A percentile compares a stretch with the other conserved stretches of the same genome.
phyloP scores from a whole-genome alignment of 1,140 invertebrate genomes.

The Drosophila erecta region DNA sequence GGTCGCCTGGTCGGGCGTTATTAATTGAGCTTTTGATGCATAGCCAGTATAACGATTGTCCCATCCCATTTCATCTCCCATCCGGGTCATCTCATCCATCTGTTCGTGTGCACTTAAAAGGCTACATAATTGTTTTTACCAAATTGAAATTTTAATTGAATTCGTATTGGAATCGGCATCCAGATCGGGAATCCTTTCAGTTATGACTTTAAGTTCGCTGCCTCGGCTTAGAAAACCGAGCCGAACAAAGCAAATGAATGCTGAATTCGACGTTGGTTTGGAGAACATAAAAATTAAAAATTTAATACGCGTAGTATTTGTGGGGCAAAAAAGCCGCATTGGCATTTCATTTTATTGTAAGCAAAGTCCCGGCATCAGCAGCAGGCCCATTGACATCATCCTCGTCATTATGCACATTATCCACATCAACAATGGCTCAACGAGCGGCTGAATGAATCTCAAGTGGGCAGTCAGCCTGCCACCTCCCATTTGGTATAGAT shows the following conservation, averaged over 20 bases:
- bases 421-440: constrained; percentile 70
- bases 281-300: constrained; percentile 69
- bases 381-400: constrained; percentile 45
- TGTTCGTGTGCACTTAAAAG: constrained; percentile 57
- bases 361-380: constrained; percentile 38
- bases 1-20: constrained; percentile 73
- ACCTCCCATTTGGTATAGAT: constrained; percentile 10
- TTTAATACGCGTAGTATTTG: constrained; percentile 46
- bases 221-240: constrained; percentile 22
- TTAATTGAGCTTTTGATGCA: constrained; percentile 78
- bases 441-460: constrained; percentile 62
- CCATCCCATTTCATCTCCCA: constrained; percentile 24
- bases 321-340: constrained; percentile 60
- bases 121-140: constrained; percentile 59
- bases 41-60: constrained; percentile 56
- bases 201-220: constrained; percentile 9
- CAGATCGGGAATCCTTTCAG: background rate
- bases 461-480: constrained; percentile 47
- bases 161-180: constrained; percentile 27
- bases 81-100: constrained; percentile 21
- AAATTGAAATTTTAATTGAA: constrained; percentile 77
- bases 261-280: constrained; percentile 8
- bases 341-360: constrained; percentile 62
- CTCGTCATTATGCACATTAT: constrained; percentile 55
- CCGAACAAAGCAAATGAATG: constrained; percentile 1